phyloP scores from a whole-genome alignment of 2,888 invertebrate species.

The Ormyrus pomaceus region DNA sequence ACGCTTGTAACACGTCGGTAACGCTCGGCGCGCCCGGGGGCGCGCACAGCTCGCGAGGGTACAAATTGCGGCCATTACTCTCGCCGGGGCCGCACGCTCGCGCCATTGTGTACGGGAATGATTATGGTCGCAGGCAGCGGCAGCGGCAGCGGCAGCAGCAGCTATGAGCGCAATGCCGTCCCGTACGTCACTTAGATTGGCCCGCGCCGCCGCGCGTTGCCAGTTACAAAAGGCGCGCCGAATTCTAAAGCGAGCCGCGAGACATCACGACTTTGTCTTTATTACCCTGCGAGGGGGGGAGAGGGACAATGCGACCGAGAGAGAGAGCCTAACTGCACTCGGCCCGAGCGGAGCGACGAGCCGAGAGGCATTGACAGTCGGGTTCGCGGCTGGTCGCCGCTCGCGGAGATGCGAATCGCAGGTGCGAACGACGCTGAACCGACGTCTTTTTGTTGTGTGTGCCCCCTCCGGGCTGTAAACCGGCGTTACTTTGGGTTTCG shows the following conservation, averaged over 20 bases:
- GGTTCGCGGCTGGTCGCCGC: too few species aligned
- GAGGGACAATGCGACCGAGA: conserved; percentile 40
- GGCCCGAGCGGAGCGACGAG: neutral
- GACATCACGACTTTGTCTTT: conserved; percentile 44
- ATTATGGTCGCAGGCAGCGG: conserved; percentile 70
- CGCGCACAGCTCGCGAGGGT: conserved; percentile 63
- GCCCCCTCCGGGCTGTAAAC: too few species aligned
- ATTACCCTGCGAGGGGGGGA: conserved; percentile 38
- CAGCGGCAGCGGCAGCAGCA: conserved; percentile 16
- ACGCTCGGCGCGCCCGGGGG: conserved; percentile 18
- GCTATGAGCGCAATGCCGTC: conserved; percentile 60
- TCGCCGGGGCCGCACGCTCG: conserved; percentile 59
- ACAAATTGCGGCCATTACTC: conserved; percentile 74
- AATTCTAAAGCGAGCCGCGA: conserved; percentile 39
- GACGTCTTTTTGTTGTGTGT: too few species aligned
- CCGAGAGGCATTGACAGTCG: conserved; percentile 15
- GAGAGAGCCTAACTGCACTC: neutral
- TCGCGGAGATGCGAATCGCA: too few species aligned
- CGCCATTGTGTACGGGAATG: conserved; percentile 72
- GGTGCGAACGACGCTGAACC: too few species aligned
- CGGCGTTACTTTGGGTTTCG: too few species aligned
- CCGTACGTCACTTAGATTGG: conserved; percentile 72
- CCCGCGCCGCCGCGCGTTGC: conserved; percentile 61
- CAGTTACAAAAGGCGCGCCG: conserved; percentile 66
- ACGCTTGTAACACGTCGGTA: conserved; percentile 64